Evolutionary conservation across 1,140 invertebrate species (phyloP).

Genomic region (Drosophila elegans): DNA sequence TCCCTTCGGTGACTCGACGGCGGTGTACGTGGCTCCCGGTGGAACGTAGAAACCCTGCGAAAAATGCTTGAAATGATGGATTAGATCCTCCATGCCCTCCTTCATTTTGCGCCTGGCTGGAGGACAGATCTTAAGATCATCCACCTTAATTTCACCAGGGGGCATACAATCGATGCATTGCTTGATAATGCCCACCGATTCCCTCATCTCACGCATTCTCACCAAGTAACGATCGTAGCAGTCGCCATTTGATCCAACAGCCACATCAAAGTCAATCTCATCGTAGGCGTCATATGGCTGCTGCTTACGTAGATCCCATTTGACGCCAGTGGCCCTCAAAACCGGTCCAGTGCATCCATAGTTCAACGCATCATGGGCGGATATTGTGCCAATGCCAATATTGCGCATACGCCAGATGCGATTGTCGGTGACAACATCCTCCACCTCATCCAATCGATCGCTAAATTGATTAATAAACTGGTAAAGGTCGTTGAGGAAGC

Average conservation of each 20-base stretch:
- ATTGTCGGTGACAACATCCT: constrained; percentile 93
- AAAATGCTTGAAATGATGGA: constrained; percentile 95
- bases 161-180: constrained; percentile 96
- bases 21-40: constrained; percentile 92
- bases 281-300: constrained; percentile 95
- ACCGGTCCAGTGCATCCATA: constrained; percentile 93
- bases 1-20: constrained; percentile 93
- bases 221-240: constrained; percentile 90
- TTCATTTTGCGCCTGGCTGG: constrained; percentile 94
- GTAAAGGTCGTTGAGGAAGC: constrained; percentile 93
- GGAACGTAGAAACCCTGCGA: constrained; percentile 93
- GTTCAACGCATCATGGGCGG: constrained; percentile 92
- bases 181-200: constrained; percentile 90
- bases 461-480: constrained; percentile 90
- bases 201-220: constrained; percentile 92
- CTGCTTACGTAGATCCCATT: constrained; percentile 94
- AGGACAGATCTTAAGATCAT: constrained; percentile 93
- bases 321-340: constrained; percentile 92
- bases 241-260: constrained; percentile 93
- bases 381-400: constrained; percentile 91
- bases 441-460: constrained; percentile 93
- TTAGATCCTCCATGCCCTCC: constrained; percentile 94
- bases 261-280: constrained; percentile 93
- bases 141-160: constrained; percentile 91
- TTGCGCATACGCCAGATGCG: constrained; percentile 93